phyloP scores from a whole-genome alignment of 2,797 vertebrate species.

The Dicrostonyx torquatus region DNA sequence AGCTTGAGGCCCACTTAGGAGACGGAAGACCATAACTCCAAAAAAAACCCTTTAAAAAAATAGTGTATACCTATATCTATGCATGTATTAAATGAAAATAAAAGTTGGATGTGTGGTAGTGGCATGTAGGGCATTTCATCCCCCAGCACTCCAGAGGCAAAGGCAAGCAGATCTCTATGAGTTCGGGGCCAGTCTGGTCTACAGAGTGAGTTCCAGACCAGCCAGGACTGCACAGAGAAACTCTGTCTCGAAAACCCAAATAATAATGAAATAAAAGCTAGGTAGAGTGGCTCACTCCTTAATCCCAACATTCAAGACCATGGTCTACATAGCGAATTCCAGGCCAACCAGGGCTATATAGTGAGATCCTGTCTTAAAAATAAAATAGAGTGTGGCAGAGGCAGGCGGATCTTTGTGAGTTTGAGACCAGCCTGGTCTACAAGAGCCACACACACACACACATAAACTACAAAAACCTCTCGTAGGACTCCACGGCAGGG shows the following conservation, averaged over 20 bases:
- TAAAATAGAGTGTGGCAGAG: not conserved
- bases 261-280: not conserved
- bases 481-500: not conserved
- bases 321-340: not conserved
- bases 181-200: not conserved
- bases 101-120: not conserved
- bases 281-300: not conserved
- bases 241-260: not conserved
- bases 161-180: not conserved
- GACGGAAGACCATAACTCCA: not conserved
- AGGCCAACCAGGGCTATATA: not conserved
- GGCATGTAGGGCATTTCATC: rapidly evolving
- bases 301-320: not conserved
- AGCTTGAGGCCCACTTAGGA: not conserved
- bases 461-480: not conserved
- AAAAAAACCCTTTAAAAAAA: not conserved
- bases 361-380: not conserved
- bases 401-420: no score
- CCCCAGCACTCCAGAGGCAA: not conserved
- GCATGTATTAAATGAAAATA: not conserved
- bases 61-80: not conserved
- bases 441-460: no score
- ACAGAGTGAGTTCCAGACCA: not conserved
- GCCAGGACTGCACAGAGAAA: not conserved
- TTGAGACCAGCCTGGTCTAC: no score